These are phyloP conservation scores for Conus canariensis DNA, from an alignment of 2,888 invertebrate genomes.

Conservation along the genomic window DNA sequence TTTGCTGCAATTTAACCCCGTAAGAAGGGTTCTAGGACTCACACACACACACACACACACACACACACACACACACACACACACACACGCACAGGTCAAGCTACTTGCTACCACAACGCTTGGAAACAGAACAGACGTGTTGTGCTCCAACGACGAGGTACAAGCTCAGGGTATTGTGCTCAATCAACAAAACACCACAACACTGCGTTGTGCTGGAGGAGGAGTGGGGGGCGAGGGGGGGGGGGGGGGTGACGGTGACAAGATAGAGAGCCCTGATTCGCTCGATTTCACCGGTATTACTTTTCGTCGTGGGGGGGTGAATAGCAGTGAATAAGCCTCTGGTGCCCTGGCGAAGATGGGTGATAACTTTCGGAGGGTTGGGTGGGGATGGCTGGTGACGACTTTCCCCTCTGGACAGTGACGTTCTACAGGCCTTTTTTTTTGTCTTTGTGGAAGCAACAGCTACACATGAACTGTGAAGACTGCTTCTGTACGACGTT, in stretches of 20 bases:
- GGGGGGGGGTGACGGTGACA: not conserved
- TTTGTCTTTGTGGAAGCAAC: too few relatives aligned
- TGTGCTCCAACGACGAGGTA: not conserved
- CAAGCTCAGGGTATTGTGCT: not conserved
- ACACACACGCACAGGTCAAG: too few relatives aligned
- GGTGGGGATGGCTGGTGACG: not conserved
- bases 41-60: too few relatives aligned
- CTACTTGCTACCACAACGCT: not conserved
- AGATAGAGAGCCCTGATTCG: not conserved
- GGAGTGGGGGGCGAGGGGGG: not conserved
- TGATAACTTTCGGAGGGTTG: not conserved
- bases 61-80: too few relatives aligned
- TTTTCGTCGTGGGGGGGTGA: not conserved
- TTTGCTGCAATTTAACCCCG: too few relatives aligned
- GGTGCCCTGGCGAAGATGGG: not conserved
- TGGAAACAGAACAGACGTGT: not conserved
- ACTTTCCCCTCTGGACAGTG: not conserved
- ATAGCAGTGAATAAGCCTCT: not conserved
- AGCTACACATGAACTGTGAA: too few relatives aligned
- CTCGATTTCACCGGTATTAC: slow-evolving; percentile 1
- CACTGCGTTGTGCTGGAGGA: not conserved
- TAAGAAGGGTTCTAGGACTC: too few relatives aligned
- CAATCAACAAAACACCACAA: not conserved
- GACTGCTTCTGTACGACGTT: too few relatives aligned
- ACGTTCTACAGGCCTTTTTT: too few relatives aligned